phyloP scores from a whole-genome alignment of 2,888 invertebrate genomes.

The Strigamia maritima region DNA sequence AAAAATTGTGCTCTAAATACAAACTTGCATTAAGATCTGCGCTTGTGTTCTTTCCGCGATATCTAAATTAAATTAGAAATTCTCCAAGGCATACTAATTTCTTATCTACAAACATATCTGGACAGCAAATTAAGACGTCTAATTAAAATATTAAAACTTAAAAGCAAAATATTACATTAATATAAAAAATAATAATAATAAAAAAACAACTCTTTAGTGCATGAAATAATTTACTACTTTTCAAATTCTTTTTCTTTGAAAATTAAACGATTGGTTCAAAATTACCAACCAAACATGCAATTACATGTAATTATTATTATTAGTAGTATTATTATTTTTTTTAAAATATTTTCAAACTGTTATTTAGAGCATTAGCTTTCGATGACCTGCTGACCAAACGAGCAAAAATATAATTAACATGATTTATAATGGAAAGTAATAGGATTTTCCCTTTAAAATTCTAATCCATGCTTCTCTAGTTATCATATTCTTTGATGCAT shows the following conservation, averaged over 20 bases:
- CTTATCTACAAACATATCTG: background rate
- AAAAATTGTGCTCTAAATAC: no score
- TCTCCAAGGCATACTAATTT: background rate
- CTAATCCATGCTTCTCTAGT: background rate
- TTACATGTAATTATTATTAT: no score
- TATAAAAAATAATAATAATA: background rate
- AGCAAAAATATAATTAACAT: background rate
- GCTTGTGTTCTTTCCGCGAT: background rate
- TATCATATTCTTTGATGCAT: background rate
- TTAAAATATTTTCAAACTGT: no score
- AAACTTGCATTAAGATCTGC: no score
- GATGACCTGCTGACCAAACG: background rate
- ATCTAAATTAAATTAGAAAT: background rate
- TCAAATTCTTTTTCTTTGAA: no score
- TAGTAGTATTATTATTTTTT: no score
- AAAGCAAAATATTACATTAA: background rate
- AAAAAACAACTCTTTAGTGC: background rate
- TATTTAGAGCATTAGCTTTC: background rate
- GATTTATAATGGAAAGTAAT: background rate
- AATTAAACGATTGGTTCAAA: no score
- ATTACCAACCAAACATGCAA: no score
- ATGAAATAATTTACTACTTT: no score
- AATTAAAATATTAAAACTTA: background rate
- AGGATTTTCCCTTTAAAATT: no score
- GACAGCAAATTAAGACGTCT: background rate